A percentile compares a stretch with the other conserved stretches of the same genome.
Conservation (phyloP, 2,888 invertebrate species). For the Oeneis ivallda region DNA sequence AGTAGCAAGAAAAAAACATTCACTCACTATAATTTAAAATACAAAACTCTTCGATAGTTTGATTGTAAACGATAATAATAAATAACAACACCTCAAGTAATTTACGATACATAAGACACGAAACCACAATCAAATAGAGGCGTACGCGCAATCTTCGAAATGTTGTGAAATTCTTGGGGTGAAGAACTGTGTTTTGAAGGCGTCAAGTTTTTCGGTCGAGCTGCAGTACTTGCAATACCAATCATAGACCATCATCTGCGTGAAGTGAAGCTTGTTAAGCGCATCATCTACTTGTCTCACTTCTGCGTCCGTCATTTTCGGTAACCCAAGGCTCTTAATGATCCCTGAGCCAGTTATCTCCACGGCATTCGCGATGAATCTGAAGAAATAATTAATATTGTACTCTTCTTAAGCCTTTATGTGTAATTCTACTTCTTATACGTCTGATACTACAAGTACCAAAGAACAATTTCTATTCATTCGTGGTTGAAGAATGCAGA, state of each 20-base stretch:
- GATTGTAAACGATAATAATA: not conserved
- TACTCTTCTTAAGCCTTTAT: conserved; percentile 1
- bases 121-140: conserved; percentile 45
- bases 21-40: not conserved
- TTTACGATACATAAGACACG: conserved; percentile 17
- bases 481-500: not conserved
- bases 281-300: conserved; percentile 62
- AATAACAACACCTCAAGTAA: not conserved
- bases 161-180: conserved; percentile 44
- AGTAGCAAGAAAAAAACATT: not conserved
- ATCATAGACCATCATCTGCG: conserved; percentile 50
- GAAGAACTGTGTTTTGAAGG: conserved; percentile 56
- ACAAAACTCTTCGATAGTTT: not conserved
- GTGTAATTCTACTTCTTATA: not conserved
- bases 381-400: conserved; percentile 50
- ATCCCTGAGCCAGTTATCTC: conserved; percentile 74
- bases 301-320: conserved; percentile 70
- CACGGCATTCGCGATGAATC: conserved; percentile 68
- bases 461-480: not conserved
- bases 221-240: conserved; percentile 62
- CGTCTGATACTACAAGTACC: not conserved
- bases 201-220: conserved; percentile 51
- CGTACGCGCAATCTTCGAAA: conserved; percentile 67
- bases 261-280: conserved; percentile 55
- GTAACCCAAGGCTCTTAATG: conserved; percentile 70